Evolutionary conservation across 2,888 invertebrate species (phyloP), one percentile per base, ranked within the genome.

Genomic region (Polymixis flavicincta): DNA sequence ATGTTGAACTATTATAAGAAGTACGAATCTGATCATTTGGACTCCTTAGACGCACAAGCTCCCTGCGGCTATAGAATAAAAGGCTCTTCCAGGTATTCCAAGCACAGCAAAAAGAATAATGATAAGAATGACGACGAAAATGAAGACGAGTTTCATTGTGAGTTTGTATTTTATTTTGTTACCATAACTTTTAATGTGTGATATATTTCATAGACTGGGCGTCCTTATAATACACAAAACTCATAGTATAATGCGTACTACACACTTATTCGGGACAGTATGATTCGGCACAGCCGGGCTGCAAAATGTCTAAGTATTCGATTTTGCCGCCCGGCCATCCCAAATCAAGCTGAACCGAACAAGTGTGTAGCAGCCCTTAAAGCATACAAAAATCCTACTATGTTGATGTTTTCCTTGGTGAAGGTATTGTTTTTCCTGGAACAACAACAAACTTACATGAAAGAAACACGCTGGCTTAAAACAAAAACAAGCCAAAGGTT

Each of bases 91-190:
- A 89, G 88, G 74, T 88, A 89, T 70, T 76, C 87, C 22, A 90
- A 87, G 50, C 75, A 88, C 74, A 77, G 67, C 14, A 87, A 82
- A 22, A 83, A 82, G 28, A 87, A 82, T 25, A 84, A 80, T 7
- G 86, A 88, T 37, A 86, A 76, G 13, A 89, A 90, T 80, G 92
- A 76, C 8, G 89, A 90, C 75, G 92, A 92, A n/a, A 90, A 90
- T 67, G 92, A 90, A 72, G 88, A 84, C 32, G 95, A 95, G 68
- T 96, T 96, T 88, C 94, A 95, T 76, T 96, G 96, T 96, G 85
- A 93, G 94, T 91, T 63, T 63, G 61, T 57, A 55, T 60, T 75
- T 74, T 37, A 50, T 25, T 72, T 66, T 52, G 54, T 45, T 17
- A 22, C 8, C 13, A 45, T 67, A 7, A 11, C 37, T 25, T 50